These are phyloP conservation scores for Dynastes hyllus DNA, from an alignment of 2,888 invertebrate species.

Conservation along the genomic window DNA sequence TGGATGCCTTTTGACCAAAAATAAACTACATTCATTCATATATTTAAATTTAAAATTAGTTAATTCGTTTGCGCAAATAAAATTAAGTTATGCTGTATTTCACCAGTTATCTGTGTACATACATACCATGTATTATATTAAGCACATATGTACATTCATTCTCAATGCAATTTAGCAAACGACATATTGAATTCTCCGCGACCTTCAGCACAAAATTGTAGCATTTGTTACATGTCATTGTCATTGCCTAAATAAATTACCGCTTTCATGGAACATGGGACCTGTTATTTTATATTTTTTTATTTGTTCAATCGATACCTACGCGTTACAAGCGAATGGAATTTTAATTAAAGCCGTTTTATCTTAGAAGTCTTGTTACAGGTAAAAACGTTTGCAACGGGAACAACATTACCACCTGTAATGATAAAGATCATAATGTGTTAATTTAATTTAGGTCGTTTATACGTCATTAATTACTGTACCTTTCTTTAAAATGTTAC, in stretches of 20 bases:
- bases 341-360: slow-evolving; percentile 36
- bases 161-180: not conserved
- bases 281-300: slow-evolving; percentile 24
- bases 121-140: too few species aligned
- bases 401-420: not conserved
- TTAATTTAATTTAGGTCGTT: not conserved
- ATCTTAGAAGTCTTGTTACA: not conserved
- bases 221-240: slow-evolving; percentile 38
- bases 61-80: too few species aligned
- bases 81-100: too few species aligned
- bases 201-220: slow-evolving; percentile 29
- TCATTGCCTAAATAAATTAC: slow-evolving; percentile 43
- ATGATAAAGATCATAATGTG: slow-evolving; percentile 6
- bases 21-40: too few species aligned
- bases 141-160: not conserved
- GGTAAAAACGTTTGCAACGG: slow-evolving; percentile 11
- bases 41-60: too few species aligned
- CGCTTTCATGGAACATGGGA: slow-evolving; percentile 27
- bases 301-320: not conserved
- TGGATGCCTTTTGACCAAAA: too few species aligned
- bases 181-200: slow-evolving; percentile 10
- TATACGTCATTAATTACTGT: not conserved
- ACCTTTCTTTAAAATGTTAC: too few species aligned
- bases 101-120: too few species aligned
- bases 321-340: slow-evolving; percentile 9